phyloP scores from a whole-genome alignment of 2,797 vertebrate genomes.

The Mionectes olivaceus region DNA sequence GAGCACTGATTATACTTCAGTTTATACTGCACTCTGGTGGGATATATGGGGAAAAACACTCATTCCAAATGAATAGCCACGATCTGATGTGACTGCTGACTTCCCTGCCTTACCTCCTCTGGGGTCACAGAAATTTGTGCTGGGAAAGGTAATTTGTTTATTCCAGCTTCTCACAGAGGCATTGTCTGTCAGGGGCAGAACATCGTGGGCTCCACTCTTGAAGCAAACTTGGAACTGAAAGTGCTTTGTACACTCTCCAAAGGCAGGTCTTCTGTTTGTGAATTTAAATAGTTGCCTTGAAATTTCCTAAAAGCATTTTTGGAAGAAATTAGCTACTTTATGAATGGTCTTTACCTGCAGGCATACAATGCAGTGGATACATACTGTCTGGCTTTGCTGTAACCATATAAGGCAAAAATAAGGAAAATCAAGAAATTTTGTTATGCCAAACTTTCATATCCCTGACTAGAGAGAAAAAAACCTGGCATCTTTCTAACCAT shows the following conservation, averaged over 20 bases:
- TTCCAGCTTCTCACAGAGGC: neutral
- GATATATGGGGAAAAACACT: neutral
- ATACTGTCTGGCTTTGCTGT: neutral
- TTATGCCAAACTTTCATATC: neutral
- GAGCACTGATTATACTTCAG: constrained; percentile 34
- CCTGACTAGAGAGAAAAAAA: neutral
- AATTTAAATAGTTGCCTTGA: neutral
- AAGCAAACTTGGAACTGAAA: neutral
- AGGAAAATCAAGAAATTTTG: neutral
- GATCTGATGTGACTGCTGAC: neutral
- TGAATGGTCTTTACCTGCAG: neutral
- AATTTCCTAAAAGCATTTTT: neutral
- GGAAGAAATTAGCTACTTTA: neutral
- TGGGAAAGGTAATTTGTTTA: neutral
- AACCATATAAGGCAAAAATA: neutral
- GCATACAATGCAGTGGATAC: fast-evolving
- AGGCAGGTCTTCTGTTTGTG: neutral
- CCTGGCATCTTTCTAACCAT: neutral
- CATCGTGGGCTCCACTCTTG: neutral
- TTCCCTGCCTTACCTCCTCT: neutral
- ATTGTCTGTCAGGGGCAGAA: neutral
- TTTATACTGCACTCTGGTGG: constrained; percentile 60
- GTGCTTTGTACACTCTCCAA: neutral
- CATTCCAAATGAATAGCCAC: neutral
- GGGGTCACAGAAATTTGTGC: neutral